Percentiles rank a stretch among this genome's conserved stretches.
phyloP scores from a whole-genome alignment of 1,140 invertebrate species.

The Penaeus vannamei region DNA sequence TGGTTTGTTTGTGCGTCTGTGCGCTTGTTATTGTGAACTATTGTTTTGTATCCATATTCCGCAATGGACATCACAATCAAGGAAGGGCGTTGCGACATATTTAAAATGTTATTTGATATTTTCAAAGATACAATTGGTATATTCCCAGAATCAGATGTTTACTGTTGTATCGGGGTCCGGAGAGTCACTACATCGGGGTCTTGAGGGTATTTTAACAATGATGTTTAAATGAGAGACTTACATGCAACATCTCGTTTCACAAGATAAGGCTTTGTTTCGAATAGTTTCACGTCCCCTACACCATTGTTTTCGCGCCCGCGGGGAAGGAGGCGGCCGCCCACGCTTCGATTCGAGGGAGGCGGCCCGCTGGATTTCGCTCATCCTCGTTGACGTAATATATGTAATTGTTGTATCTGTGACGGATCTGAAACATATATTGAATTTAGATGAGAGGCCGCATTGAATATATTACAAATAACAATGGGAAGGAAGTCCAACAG shows the following conservation, averaged over 20 bases:
- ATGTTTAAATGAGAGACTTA: slow-evolving; percentile 29
- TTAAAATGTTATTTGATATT: neutral
- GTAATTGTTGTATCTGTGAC: slow-evolving; percentile 19
- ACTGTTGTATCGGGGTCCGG: neutral
- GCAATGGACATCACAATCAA: too few species aligned
- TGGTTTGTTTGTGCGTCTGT: too few species aligned
- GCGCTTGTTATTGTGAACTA: too few species aligned
- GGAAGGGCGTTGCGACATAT: neutral
- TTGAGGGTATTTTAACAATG: slow-evolving; percentile 24
- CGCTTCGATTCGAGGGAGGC: too few species aligned
- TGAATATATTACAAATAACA: slow-evolving; percentile 19
- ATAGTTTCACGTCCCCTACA: neutral
- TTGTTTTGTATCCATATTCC: too few species aligned
- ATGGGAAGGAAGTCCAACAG: neutral
- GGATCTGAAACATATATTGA: slow-evolving; percentile 17
- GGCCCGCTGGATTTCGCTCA: neutral
- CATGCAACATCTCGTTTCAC: slow-evolving; percentile 11
- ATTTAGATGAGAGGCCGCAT: slow-evolving; percentile 20
- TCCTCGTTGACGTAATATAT: neutral
- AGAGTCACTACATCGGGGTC: slow-evolving; percentile 7
- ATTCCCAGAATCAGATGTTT: slow-evolving; percentile 7
- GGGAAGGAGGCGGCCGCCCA: neutral
- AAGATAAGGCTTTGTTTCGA: neutral
- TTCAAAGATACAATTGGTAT: neutral
- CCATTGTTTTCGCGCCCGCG: neutral